A percentile compares a stretch with the other conserved stretches of the same genome.
phyloP scores from a whole-genome alignment of 2,797 vertebrate genomes.

The Scolopax rusticola region DNA sequence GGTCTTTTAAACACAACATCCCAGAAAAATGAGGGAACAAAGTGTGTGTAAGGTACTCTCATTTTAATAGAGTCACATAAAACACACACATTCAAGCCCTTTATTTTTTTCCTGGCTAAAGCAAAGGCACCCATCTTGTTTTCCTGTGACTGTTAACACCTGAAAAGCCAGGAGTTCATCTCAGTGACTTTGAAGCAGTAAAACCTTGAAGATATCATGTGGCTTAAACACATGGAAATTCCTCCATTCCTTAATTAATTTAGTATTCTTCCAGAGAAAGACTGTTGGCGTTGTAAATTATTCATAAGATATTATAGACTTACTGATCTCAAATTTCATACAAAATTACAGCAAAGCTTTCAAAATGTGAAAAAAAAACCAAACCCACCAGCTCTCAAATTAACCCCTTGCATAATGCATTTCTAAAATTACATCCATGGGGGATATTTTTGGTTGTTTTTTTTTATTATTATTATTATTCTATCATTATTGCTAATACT shows the following conservation, averaged over 20 bases:
- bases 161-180: slow-evolving; percentile 65
- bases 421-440: slow-evolving; percentile 62
- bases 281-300: slow-evolving; percentile 79
- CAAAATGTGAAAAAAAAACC: not conserved
- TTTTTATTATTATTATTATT: not conserved
- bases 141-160: slow-evolving; percentile 62
- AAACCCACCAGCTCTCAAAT: slow-evolving; percentile 1
- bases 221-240: slow-evolving; percentile 78
- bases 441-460: not conserved
- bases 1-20: not conserved
- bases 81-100: not conserved
- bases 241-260: slow-evolving; percentile 81
- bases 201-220: slow-evolving; percentile 79
- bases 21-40: not conserved
- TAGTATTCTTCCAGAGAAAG: slow-evolving; percentile 78
- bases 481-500: slow-evolving; percentile 52
- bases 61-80: not conserved
- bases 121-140: slow-evolving; percentile 57
- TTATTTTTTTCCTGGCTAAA: slow-evolving; percentile 38
- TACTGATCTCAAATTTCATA: slow-evolving; percentile 78
- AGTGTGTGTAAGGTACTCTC: not conserved
- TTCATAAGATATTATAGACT: slow-evolving; percentile 80
- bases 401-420: slow-evolving; percentile 64
- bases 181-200: slow-evolving; percentile 72
- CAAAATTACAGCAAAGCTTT: slow-evolving; percentile 76